Conservation (phyloP, 2,113 vertebrate genomes). For the Hyperopisus bebe region DNA sequence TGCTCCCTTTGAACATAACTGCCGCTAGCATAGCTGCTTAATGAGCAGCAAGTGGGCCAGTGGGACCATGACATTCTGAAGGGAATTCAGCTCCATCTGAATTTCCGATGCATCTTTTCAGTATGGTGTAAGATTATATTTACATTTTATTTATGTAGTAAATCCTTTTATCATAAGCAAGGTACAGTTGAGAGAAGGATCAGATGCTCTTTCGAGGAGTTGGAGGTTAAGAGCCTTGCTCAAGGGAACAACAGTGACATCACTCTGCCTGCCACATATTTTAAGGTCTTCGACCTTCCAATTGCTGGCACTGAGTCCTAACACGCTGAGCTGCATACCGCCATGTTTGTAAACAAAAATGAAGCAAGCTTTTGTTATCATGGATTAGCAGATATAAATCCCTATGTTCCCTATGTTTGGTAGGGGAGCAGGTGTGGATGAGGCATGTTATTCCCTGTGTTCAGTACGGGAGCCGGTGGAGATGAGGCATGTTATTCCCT, state of each 20-base stretch:
- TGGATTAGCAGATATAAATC: neutral
- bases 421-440: conserved; percentile 3
- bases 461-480: conserved; percentile 38
- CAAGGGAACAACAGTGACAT: neutral
- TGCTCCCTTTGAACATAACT: neutral
- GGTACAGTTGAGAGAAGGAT: neutral
- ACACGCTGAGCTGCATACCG: neutral
- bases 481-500: conserved; percentile 20
- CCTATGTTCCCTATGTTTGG: conserved; percentile 19
- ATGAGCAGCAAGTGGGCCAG: neutral
- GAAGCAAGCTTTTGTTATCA: neutral
- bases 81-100: neutral
- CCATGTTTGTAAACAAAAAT: neutral
- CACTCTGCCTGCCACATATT: neutral
- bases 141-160: neutral
- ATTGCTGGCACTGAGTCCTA: neutral
- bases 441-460: conserved; percentile 12
- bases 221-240: neutral
- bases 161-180: neutral
- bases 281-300: neutral
- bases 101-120: neutral
- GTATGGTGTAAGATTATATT: neutral
- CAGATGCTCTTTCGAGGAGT: neutral
- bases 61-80: neutral
- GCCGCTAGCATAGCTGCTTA: neutral